phyloP scores from a whole-genome alignment of 1,140 invertebrate species.

The Chlorops oryzae region DNA sequence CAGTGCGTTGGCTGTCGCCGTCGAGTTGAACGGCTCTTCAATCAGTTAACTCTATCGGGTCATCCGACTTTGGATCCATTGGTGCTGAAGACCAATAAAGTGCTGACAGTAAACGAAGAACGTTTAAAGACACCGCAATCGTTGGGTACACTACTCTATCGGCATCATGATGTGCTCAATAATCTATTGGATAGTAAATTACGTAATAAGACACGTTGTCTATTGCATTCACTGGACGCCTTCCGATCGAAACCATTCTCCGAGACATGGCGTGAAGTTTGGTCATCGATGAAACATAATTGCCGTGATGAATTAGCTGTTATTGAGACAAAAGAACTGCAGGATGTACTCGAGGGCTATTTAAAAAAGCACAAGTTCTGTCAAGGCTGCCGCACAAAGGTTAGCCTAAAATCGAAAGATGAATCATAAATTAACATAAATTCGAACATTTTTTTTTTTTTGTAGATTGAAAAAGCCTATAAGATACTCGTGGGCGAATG shows the following conservation, averaged over 20 bases:
- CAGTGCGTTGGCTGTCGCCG: conserved; percentile 87
- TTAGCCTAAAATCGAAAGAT: conserved; percentile 41
- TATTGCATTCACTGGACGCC: conserved; percentile 79
- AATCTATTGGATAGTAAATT: conserved; percentile 74
- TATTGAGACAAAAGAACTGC: conserved; percentile 73
- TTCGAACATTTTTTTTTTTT: conserved; percentile 6
- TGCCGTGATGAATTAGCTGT: conserved; percentile 81
- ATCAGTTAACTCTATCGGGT: conserved; percentile 71
- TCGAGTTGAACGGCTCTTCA: conserved; percentile 80
- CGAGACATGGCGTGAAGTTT: conserved; percentile 72
- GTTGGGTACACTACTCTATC: conserved; percentile 75
- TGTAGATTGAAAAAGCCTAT: conserved; percentile 67
- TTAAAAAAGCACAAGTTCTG: conserved; percentile 89
- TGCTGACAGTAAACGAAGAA: conserved; percentile 70
- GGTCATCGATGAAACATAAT: conserved; percentile 78
- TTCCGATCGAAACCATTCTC: conserved; percentile 67
- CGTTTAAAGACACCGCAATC: conserved; percentile 68
- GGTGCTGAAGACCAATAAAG: conserved; percentile 62
- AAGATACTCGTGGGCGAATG: conserved; percentile 78
- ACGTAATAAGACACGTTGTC: conserved; percentile 80
- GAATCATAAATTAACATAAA: background rate
- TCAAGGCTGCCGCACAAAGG: conserved; percentile 85
- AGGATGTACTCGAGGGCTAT: conserved; percentile 81
- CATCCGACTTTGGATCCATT: conserved; percentile 79
- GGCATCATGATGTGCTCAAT: conserved; percentile 72